Base-by-base conservation (phyloP, 2,797 vertebrate genomes). In the Bucorvus abyssinicus region DNA sequence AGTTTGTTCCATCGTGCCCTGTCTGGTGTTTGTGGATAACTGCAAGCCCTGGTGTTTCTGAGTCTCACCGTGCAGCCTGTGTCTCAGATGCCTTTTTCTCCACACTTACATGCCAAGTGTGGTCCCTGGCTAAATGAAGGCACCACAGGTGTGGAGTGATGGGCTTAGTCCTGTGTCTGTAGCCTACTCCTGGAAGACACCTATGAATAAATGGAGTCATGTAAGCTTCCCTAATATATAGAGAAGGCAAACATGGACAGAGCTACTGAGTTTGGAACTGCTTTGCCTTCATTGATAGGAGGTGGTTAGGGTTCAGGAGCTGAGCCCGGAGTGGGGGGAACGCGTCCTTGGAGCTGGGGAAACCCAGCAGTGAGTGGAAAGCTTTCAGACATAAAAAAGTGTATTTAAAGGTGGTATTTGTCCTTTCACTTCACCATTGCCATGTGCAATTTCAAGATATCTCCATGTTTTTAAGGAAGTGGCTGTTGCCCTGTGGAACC, bases 31-130 rank as follows among this genome's bases (percentile, higher is more conserved):
- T 9, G 21, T 4, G 19, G 34, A 36, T 27, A 44, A 57, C 70
- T 68, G 49, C 42, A 56, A 53, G 40, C 21, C 12, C 4, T 34
- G 22, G 17, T 55, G 52, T 14, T 80, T 86, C 38, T 40, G 38
- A 15, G n/a, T 55, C 36, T 77, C 0, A 0, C 3, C 65, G 34
- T 60, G 27, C 30, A 73, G n/a, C 13, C n/a, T 53, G 30, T 12
- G 10, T 20, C n/a, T 85, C 6, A 0, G 7, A 5, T 15, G 23
- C 19, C 7, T 2, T 53, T 27, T 68, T 59, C 27, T 63, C 42
- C 44, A 44, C 12, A 2, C 26, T 81, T 1, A 0, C 27, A 3
- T 75, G 53, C 45, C 9, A 36, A 34, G 12, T 13, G 30, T 57
- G 44, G 40, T 76, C 55, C 44, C 36, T 60, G 55, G 7, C 36